These are phyloP conservation scores for Tholera decimalis DNA, from an alignment of 2,888 invertebrate genomes.

Conservation along the genomic window DNA sequence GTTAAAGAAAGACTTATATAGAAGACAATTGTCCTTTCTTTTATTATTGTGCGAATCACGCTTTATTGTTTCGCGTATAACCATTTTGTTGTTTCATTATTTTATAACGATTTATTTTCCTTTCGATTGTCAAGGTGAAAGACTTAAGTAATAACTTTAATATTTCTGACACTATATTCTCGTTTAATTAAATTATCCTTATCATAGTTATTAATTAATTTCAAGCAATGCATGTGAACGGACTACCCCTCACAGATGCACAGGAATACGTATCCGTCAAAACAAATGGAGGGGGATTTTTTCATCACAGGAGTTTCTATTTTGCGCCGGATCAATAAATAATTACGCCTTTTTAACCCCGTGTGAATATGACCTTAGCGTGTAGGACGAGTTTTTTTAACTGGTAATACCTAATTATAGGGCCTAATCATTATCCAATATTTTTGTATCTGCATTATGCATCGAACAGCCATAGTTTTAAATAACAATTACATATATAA, in stretches of 20 bases:
- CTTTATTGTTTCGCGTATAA: background rate
- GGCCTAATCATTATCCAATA: constrained; percentile 11
- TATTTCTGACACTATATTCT: background rate
- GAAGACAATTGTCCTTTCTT: constrained; percentile 34
- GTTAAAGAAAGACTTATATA: constrained; percentile 7
- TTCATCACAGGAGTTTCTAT: constrained; percentile 68
- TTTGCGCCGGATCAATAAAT: constrained; percentile 86
- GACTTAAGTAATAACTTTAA: background rate
- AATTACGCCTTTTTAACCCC: constrained; percentile 76
- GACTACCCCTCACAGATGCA: constrained; percentile 63
- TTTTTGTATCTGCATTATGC: constrained; percentile 2
- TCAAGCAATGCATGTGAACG: constrained; percentile 66
- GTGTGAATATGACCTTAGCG: constrained; percentile 85
- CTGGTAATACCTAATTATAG: constrained; percentile 17
- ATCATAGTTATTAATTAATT: constrained; percentile 61
- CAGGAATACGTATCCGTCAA: constrained; percentile 70
- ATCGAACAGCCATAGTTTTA: background rate
- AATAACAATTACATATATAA: background rate
- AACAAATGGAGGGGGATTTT: constrained; percentile 78
- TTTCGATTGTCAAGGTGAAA: constrained; percentile 13
- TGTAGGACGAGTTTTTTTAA: constrained; percentile 60
- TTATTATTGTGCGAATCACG: constrained; percentile 21
- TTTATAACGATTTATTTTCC: background rate
- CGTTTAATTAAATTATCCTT: background rate
- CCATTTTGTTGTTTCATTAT: constrained; percentile 1